Percentiles rank a stretch among this genome's conserved stretches.
Conservation (phyloP, 2,888 invertebrate species). For the Lasioglossum zephyrum region DNA sequence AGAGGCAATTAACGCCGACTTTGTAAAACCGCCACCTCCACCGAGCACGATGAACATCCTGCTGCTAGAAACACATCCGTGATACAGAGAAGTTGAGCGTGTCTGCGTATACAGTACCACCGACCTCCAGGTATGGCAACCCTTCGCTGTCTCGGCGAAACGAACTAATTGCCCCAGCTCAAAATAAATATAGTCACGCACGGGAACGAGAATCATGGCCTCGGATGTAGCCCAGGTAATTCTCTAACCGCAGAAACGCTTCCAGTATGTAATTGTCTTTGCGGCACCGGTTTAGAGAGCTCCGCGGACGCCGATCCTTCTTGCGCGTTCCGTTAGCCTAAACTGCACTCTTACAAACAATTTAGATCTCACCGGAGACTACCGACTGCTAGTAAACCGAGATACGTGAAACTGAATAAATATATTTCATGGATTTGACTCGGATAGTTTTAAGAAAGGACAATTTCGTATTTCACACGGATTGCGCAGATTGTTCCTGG, state of each 20-base stretch:
- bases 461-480: background rate
- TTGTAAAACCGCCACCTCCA: conserved; percentile 76
- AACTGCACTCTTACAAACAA: conserved; percentile 1
- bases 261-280: conserved; percentile 45
- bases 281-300: conserved; percentile 14
- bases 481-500: too few relatives aligned
- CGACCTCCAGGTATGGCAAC: conserved; percentile 62
- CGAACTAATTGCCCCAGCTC: conserved; percentile 72
- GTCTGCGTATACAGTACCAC: conserved; percentile 42
- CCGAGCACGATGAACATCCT: conserved; percentile 66
- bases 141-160: conserved; percentile 66
- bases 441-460: too few relatives aligned
- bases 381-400: background rate
- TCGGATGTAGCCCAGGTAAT: conserved; percentile 51
- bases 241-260: conserved; percentile 48
- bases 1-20: conserved; percentile 82
- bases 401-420: too few relatives aligned
- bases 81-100: conserved; percentile 26
- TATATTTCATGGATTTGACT: too few relatives aligned
- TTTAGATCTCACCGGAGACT: background rate
- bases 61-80: conserved; percentile 57
- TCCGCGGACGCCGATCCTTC: background rate
- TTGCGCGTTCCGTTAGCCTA: conserved; percentile 2
- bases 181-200: conserved; percentile 73
- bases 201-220: conserved; percentile 50